A percentile compares a stretch with the other conserved stretches of the same genome.
phyloP scores from a whole-genome alignment of 2,113 vertebrate species.

The Tyrannus savana region DNA sequence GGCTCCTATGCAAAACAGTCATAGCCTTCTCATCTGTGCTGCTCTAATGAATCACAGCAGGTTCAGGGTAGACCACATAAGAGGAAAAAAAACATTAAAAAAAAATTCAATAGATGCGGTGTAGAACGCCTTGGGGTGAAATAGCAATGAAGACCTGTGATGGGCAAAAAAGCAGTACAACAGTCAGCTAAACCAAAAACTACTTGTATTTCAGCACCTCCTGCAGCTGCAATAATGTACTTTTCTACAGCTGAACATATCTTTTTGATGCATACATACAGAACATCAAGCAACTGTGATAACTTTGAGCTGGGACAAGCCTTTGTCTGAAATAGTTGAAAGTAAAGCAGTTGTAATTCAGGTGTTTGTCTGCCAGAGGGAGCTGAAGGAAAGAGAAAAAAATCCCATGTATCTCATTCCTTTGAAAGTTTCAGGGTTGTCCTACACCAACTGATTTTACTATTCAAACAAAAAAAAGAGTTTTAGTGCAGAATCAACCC shows the following conservation, averaged over 20 bases:
- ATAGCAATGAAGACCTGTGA: background rate
- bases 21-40: background rate
- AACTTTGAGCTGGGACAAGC: background rate
- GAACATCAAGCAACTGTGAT: background rate
- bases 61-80: background rate
- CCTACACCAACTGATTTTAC: background rate
- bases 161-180: fast-evolving
- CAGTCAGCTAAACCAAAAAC: background rate
- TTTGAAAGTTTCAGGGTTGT: background rate
- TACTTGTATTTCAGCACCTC: background rate
- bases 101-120: background rate
- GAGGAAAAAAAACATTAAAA: background rate
- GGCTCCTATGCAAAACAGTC: background rate
- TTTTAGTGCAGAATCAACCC: background rate
- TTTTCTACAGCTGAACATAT: background rate
- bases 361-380: constrained; percentile 8
- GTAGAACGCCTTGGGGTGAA: background rate
- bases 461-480: background rate
- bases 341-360: background rate
- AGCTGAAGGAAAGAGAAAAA: constrained; percentile 28
- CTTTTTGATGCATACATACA: background rate
- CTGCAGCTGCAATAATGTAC: background rate
- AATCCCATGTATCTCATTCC: background rate
- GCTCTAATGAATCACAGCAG: background rate
- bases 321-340: fast-evolving